These are phyloP conservation scores for Sitta europaea DNA, from an alignment of 2,113 vertebrate genomes.

Conservation along the genomic window DNA sequence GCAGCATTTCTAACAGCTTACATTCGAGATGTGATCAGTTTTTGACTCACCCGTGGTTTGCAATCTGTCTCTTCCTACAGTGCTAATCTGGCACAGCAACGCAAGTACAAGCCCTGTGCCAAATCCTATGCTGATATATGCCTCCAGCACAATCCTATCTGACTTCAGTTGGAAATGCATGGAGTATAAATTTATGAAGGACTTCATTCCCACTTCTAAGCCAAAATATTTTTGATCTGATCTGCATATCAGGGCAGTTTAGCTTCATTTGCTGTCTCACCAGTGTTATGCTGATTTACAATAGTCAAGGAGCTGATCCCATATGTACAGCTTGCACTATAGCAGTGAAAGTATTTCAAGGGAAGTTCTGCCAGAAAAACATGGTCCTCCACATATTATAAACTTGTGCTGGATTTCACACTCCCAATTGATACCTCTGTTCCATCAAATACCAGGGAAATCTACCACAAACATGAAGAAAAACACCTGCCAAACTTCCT, in stretches of 20 bases:
- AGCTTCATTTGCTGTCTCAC: not conserved
- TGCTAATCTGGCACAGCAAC: not conserved
- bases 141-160: not conserved
- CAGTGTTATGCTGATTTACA: not conserved
- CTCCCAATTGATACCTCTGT: fast-evolving
- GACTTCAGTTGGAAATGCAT: not conserved
- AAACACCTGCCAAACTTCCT: not conserved
- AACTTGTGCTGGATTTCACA: not conserved
- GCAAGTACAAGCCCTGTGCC: not conserved
- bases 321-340: not conserved
- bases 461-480: not conserved
- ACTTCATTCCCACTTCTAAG: not conserved
- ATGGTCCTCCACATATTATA: not conserved
- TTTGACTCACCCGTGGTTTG: not conserved
- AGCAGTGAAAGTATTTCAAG: not conserved
- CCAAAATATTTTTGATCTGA: not conserved
- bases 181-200: not conserved
- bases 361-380: not conserved
- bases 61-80: slow-evolving; percentile 13
- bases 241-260: not conserved
- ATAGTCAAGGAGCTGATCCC: not conserved
- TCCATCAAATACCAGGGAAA: not conserved
- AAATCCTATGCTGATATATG: not conserved
- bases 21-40: not conserved
- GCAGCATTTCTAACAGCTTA: slow-evolving; percentile 22